Evolutionary conservation across 2,113 vertebrate genomes (phyloP).

Genomic region (Podocnemis expansa): DNA sequence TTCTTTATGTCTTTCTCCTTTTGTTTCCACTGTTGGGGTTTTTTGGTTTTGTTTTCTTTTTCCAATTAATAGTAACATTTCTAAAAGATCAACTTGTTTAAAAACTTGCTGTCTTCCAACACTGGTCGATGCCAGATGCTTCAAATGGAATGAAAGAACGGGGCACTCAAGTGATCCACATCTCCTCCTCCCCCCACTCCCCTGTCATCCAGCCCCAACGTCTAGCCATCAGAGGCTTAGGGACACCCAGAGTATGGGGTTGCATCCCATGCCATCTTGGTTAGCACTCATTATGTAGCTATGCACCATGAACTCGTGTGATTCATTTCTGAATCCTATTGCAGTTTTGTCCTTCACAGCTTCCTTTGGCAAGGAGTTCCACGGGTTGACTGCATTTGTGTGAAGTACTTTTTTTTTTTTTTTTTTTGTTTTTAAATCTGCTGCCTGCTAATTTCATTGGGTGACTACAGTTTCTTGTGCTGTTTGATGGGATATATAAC

Average conservation of each 20-base stretch:
- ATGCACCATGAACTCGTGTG: not conserved
- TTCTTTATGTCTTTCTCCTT: not conserved
- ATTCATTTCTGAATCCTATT: not conserved
- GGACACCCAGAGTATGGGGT: not conserved
- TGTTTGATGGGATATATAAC: not conserved
- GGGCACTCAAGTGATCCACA: not conserved
- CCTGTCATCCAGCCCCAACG: not conserved
- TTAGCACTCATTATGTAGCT: not conserved
- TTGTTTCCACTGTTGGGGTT: not conserved
- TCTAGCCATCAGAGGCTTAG: not conserved
- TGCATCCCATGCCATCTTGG: not conserved
- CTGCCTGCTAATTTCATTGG: not conserved
- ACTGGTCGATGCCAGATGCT: not conserved
- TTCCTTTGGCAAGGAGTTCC: not conserved
- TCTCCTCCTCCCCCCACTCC: too few species aligned
- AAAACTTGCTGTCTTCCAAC: not conserved
- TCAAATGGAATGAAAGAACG: not conserved
- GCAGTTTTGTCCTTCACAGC: not conserved
- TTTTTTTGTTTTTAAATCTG: not conserved
- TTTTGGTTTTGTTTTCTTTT: not conserved
- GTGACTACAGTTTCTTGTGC: not conserved
- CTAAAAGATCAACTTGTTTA: not conserved
- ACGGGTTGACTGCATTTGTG: not conserved
- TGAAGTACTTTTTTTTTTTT: not conserved
- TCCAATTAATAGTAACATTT: not conserved